Evolutionary conservation across 2,888 invertebrate genomes (phyloP), one percentile per base, ranked within the genome.

Genomic region (Smittia sp.): DNA sequence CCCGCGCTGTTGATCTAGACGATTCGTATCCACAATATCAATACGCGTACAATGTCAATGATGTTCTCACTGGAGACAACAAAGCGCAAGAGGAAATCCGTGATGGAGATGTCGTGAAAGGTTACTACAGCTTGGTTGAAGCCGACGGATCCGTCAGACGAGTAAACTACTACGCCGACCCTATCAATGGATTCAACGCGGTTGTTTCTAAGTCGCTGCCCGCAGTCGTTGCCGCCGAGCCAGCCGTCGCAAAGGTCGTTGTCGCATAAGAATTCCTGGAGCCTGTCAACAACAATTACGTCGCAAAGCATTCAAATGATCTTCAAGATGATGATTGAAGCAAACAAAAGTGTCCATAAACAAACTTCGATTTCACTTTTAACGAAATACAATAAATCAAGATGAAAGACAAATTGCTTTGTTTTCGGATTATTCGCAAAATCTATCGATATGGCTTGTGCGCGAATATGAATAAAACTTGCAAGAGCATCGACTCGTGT

Each of bases 31-130:
- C 83, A 74, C 80, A 84, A 78, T 85, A 85, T 79, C 80, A 79
- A 74, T 85, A 80, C 77, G 83, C 82, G 18, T 85, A 85, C 77
- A 81, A 83, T 76, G 83, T 85, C 20, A 82, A 84, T 77, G 85
- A 85, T 76, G 77, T 79, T 73, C 76, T 84, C 41, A 85, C 85
- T 74, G 84, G 85, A 54, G 85, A 85, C 77, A 80, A 80, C 74
- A 84, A 85, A 76, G 83, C 81, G 74, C 84, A 84, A 78, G 81
- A 81, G 73, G 85, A 85, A 78, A 79, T 80, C 58, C 82, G 84
- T 75, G 82, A 82, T 75, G 84, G 84, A 75, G 84, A 84, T 77
- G 80, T 83, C 73, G 85, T 85, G 38, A 82, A 82, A 76, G 85
- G 85, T 75, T 82, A 82, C 41, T 85, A 84, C 79, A 83, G 83